These are phyloP conservation scores for Phyllopteryx taeniolatus DNA, from an alignment of 2,113 vertebrate species.

Conservation along the genomic window DNA sequence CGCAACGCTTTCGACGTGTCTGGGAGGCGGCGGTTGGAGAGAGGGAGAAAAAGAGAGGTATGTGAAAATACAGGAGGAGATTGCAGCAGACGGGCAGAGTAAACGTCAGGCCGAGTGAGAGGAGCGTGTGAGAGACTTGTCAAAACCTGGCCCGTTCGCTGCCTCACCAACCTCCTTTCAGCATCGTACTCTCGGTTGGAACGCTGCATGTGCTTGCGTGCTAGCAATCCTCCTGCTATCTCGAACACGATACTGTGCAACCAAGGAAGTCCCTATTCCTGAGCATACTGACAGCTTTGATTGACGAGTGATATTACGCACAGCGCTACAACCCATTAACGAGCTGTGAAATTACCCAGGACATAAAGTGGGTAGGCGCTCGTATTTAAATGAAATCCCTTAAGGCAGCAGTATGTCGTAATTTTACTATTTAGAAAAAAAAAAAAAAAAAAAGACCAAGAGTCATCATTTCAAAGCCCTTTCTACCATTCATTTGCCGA, in stretches of 20 bases:
- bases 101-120: constrained; percentile 5
- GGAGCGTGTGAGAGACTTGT: constrained; percentile 24
- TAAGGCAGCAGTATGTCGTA: background rate
- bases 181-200: background rate
- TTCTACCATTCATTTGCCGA: too few species aligned
- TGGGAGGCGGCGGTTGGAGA: constrained; percentile 29
- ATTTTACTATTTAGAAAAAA: too few species aligned
- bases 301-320: background rate
- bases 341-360: background rate
- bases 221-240: background rate
- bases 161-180: constrained; percentile 32
- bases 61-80: constrained; percentile 37
- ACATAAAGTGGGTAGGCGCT: background rate
- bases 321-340: background rate
- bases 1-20: constrained; percentile 46
- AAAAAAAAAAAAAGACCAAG: too few species aligned
- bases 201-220: background rate
- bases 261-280: background rate
- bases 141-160: constrained; percentile 37
- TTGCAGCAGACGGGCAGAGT: constrained; percentile 22
- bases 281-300: background rate
- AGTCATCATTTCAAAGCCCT: too few species aligned
- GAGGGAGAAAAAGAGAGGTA: background rate
- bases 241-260: background rate
- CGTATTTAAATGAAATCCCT: too few species aligned